A percentile compares a stretch with the other conserved stretches of the same genome.
These are phyloP conservation scores for Mormoops blainvillei DNA, from an alignment of 2,113 vertebrate genomes.

Conservation along the genomic window DNA sequence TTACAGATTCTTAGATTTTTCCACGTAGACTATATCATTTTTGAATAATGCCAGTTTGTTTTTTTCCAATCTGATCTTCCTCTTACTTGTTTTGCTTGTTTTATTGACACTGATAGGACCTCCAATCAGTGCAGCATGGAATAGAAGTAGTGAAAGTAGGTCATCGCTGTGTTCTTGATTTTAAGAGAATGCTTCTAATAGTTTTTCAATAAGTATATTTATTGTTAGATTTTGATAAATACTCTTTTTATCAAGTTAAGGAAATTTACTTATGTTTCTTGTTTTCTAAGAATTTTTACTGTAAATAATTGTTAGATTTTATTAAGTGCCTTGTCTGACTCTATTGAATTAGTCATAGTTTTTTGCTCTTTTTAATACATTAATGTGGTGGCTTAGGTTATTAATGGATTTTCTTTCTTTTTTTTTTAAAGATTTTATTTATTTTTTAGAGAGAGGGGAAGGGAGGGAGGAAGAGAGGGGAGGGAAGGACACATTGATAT, in stretches of 20 bases:
- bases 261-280: neutral
- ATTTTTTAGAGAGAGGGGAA: too few relatives aligned
- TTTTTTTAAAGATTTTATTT: too few relatives aligned
- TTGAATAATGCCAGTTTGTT: neutral
- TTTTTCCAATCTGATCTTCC: neutral
- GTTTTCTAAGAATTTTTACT: neutral
- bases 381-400: neutral
- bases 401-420: neutral
- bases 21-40: neutral
- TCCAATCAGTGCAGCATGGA: neutral
- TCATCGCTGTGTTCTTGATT: neutral
- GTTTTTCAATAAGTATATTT: conserved; percentile 5
- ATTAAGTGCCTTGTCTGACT: neutral
- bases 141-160: neutral
- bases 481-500: too few relatives aligned
- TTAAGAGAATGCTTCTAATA: neutral
- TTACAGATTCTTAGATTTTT: conserved; percentile 1
- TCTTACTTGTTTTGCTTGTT: neutral
- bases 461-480: too few relatives aligned
- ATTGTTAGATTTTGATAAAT: neutral
- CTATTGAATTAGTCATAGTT: neutral
- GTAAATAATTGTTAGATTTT: neutral
- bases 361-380: neutral
- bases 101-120: neutral
- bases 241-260: neutral